A percentile compares a stretch with the other conserved stretches of the same genome.
phyloP scores from a whole-genome alignment of 2,888 invertebrate genomes.

The Apeira syringaria region DNA sequence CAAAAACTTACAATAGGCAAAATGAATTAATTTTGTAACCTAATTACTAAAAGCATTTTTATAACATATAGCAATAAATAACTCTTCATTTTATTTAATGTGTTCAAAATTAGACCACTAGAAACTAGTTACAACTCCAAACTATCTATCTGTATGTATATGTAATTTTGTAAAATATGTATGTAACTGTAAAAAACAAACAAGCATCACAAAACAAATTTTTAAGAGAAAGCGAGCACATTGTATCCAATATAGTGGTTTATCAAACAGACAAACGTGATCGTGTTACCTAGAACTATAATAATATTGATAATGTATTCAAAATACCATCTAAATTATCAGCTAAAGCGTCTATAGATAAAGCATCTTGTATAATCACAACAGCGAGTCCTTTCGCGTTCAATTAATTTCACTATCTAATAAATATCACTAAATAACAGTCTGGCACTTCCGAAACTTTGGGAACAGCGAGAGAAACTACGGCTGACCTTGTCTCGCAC shows the following conservation, averaged over 20 bases:
- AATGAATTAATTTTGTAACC: too few species aligned
- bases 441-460: slow-evolving; percentile 80
- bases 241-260: slow-evolving; percentile 63
- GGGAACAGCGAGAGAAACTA: slow-evolving; percentile 78
- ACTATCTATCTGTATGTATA: too few species aligned
- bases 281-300: slow-evolving; percentile 35
- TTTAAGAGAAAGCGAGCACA: slow-evolving; percentile 58
- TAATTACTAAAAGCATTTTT: too few species aligned
- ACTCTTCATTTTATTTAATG: slow-evolving; percentile 2
- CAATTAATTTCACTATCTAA: slow-evolving; percentile 75
- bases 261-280: slow-evolving; percentile 48
- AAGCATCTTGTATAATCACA: slow-evolving; percentile 81
- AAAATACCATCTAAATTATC: slow-evolving; percentile 74
- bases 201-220: slow-evolving; percentile 34
- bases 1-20: too few species aligned
- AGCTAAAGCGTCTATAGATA: slow-evolving; percentile 79
- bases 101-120: slow-evolving; percentile 1
- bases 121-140: background rate
- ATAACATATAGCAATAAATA: too few species aligned
- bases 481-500: slow-evolving; percentile 76
- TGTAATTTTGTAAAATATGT: too few species aligned
- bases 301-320: slow-evolving; percentile 68
- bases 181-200: slow-evolving; percentile 1
- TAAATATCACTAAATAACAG: slow-evolving; percentile 76
- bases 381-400: slow-evolving; percentile 60